Conservation (phyloP, 2,888 invertebrate species). For the Archaeoteleia sp. region DNA sequence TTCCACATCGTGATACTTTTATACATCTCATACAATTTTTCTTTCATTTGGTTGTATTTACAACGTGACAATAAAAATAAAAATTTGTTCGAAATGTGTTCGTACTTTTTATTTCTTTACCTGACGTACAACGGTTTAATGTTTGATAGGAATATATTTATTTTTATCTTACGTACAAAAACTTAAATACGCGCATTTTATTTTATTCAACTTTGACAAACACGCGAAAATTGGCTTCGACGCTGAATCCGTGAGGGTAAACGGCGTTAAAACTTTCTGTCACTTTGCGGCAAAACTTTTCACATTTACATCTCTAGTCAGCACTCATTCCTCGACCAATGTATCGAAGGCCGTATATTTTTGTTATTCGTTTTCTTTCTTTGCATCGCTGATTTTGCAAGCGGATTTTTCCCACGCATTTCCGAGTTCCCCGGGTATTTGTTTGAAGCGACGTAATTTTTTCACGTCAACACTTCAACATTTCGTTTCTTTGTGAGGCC, state of each 20-base stretch:
- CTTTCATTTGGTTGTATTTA: slow-evolving; percentile 4
- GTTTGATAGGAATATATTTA: no score
- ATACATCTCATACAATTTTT: slow-evolving; percentile 10
- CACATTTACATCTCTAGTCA: slow-evolving; percentile 25
- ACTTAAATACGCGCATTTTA: no score
- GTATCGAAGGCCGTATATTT: slow-evolving; percentile 12
- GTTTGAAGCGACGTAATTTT: slow-evolving; percentile 9
- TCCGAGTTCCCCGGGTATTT: background rate
- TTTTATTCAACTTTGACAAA: background rate
- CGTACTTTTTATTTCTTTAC: slow-evolving; percentile 22
- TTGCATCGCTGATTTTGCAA: no score
- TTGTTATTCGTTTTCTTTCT: no score
- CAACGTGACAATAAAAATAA: slow-evolving; percentile 31
- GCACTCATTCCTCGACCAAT: slow-evolving; percentile 8
- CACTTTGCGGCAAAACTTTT: slow-evolving; percentile 15
- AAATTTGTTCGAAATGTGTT: slow-evolving; percentile 18
- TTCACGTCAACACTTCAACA: slow-evolving; percentile 9
- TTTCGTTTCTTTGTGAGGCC: slow-evolving; percentile 3
- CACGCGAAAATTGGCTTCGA: no score
- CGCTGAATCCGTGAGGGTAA: background rate
- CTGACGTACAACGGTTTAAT: background rate
- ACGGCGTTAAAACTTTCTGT: slow-evolving; percentile 6
- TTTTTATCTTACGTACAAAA: no score
- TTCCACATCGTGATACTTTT: slow-evolving; percentile 11
- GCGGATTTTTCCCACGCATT: background rate